Evolutionary conservation across 1,140 invertebrate genomes (phyloP).

Genomic region (Drosophila rhopaloa): DNA sequence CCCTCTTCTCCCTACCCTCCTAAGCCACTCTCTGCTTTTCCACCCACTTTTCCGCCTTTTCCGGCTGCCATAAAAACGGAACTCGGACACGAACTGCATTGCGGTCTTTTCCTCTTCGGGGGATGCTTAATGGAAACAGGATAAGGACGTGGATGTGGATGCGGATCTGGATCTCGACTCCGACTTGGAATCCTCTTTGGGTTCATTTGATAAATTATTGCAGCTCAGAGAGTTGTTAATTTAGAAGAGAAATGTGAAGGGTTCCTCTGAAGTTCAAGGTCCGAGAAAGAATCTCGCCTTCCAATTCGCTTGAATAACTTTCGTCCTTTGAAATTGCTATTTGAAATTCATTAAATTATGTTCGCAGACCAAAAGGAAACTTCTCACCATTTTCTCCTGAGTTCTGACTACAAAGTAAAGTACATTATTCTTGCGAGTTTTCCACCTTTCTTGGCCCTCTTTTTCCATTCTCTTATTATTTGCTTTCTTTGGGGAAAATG

Average conservation of each 20-base stretch:
- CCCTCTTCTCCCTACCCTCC: background rate
- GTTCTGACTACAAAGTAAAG: conserved; percentile 17
- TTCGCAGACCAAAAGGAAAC: conserved; percentile 33
- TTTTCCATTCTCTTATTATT: conserved; percentile 1
- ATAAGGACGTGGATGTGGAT: conserved; percentile 11
- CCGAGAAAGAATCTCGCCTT: background rate
- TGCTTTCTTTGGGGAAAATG: conserved; percentile 16
- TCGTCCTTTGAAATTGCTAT: conserved; percentile 1
- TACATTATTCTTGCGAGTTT: conserved; percentile 22
- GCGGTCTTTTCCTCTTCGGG: conserved; percentile 37
- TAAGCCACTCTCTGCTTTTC: background rate
- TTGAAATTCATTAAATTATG: conserved; percentile 30
- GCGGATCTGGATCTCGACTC: conserved; percentile 16
- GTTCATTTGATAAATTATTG: conserved; percentile 27
- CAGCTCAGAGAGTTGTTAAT: conserved; percentile 14
- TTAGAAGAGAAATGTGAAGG: conserved; percentile 1
- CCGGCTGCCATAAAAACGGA: conserved; percentile 53
- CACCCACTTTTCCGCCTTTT: conserved; percentile 11
- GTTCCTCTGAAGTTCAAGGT: conserved; percentile 46
- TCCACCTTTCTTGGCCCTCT: no score
- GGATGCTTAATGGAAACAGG: conserved; percentile 12
- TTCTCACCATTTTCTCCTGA: conserved; percentile 11
- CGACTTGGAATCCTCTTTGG: conserved; percentile 12
- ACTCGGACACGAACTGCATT: conserved; percentile 57
- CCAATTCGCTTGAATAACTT: background rate